These are phyloP conservation scores for Auanema freiburgensis DNA, from an alignment of 2,888 invertebrate species.

Conservation along the genomic window DNA sequence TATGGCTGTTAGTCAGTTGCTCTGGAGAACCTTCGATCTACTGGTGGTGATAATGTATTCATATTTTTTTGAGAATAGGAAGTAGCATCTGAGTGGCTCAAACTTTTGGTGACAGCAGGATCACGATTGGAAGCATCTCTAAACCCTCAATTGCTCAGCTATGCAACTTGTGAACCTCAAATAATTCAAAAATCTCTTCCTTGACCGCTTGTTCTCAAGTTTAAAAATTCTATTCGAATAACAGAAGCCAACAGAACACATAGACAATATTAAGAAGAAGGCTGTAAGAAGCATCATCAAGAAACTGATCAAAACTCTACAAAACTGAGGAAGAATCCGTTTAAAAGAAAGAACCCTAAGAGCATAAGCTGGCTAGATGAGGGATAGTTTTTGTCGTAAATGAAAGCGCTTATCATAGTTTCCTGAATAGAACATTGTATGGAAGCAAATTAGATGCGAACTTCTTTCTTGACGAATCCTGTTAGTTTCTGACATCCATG, in stretches of 20 bases:
- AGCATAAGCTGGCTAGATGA: constrained; percentile 43
- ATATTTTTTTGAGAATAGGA: neutral
- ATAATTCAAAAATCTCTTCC: too few species aligned
- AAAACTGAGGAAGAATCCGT: constrained; percentile 36
- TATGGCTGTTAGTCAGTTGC: too few species aligned
- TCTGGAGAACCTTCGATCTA: constrained; percentile 6
- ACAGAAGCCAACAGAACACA: constrained; percentile 37
- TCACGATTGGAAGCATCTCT: too few species aligned
- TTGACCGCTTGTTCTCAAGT: too few species aligned
- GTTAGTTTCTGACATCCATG: constrained; percentile 9
- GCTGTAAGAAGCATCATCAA: constrained; percentile 26
- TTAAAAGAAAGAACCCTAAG: constrained; percentile 37
- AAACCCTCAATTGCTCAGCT: too few species aligned
- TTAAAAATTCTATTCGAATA: constrained; percentile 1
- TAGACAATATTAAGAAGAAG: constrained; percentile 35
- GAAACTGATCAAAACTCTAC: too few species aligned
- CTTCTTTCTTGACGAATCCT: too few species aligned
- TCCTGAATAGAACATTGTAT: neutral
- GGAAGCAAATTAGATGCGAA: too few species aligned
- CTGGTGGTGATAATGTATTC: constrained; percentile 3
- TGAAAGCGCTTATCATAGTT: constrained; percentile 12
- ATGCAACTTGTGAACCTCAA: too few species aligned
- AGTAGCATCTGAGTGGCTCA: neutral
- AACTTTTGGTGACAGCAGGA: too few species aligned
- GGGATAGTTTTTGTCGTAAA: constrained; percentile 28